Evolutionary conservation across 2,113 vertebrate species (phyloP).

Genomic region (Phalacrocorax brasilianus): DNA sequence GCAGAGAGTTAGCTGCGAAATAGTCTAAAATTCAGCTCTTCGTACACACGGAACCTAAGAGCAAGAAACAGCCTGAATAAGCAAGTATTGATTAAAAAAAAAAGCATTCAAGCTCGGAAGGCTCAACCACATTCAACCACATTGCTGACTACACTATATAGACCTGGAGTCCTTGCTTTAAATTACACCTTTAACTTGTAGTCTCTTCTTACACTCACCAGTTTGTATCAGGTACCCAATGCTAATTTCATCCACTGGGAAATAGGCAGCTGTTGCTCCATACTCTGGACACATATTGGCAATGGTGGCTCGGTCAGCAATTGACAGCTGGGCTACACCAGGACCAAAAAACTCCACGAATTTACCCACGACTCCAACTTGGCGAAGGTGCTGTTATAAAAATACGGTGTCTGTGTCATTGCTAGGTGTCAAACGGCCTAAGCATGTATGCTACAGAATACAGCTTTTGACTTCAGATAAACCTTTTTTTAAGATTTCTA

Average conservation of each 20-base stretch:
- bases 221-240: constrained; percentile 91
- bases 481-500: not conserved
- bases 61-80: not conserved
- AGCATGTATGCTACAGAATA: not conserved
- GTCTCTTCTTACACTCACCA: constrained; percentile 70
- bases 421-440: rapidly evolving
- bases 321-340: constrained; percentile 90
- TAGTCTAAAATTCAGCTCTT: not conserved
- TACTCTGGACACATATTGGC: constrained; percentile 99
- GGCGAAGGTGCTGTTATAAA: constrained; percentile 87
- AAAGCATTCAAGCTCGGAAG: not conserved
- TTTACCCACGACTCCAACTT: constrained; percentile 95
- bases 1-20: not conserved
- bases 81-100: not conserved
- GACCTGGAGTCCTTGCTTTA: not conserved
- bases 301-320: constrained; percentile 97
- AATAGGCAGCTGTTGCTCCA: constrained; percentile 94
- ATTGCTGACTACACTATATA: not conserved
- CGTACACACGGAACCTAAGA: not conserved
- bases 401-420: not conserved
- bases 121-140: not conserved
- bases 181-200: not conserved
- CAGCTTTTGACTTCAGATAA: not conserved
- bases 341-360: constrained; percentile 98
- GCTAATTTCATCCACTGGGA: constrained; percentile 91